phyloP scores from a whole-genome alignment of 2,888 invertebrate species.

The Lumbricus terrestris region DNA sequence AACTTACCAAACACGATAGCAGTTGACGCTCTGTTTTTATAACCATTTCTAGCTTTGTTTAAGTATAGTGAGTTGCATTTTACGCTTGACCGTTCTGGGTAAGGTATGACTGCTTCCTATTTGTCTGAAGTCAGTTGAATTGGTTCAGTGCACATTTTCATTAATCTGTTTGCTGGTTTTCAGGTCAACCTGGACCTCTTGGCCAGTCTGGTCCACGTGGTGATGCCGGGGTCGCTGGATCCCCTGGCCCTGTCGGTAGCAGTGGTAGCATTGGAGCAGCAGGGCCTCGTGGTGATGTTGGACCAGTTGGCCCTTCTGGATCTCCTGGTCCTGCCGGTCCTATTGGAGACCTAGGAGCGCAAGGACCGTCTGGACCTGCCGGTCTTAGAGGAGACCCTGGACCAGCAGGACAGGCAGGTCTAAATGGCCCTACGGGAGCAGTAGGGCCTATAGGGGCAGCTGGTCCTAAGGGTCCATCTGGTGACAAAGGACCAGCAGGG shows the following conservation, averaged over 20 bases:
- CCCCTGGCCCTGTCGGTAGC: conserved; percentile 9
- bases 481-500: conserved; percentile 28
- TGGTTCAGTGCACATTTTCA: background rate
- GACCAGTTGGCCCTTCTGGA: conserved; percentile 27
- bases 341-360: conserved; percentile 17
- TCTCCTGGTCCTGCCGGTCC: conserved; percentile 32
- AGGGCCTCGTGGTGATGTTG: conserved; percentile 26
- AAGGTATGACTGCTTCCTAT: background rate
- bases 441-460: conserved; percentile 27
- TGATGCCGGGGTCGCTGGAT: conserved; percentile 10
- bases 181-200: conserved; percentile 28
- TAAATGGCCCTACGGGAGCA: conserved; percentile 30
- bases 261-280: conserved; percentile 21
- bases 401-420: conserved; percentile 32
- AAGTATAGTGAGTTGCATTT: too few relatives aligned
- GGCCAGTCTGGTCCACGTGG: conserved; percentile 19
- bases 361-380: conserved; percentile 28
- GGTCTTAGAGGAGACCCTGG: conserved; percentile 32
- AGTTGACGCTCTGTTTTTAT: too few relatives aligned
- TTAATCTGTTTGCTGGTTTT: background rate
- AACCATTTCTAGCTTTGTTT: too few relatives aligned
- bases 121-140: background rate
- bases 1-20: too few relatives aligned
- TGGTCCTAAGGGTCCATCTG: conserved; percentile 31
- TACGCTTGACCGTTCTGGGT: background rate